phyloP scores from a whole-genome alignment of 1,140 invertebrate species.

The Drosophila yakuba region DNA sequence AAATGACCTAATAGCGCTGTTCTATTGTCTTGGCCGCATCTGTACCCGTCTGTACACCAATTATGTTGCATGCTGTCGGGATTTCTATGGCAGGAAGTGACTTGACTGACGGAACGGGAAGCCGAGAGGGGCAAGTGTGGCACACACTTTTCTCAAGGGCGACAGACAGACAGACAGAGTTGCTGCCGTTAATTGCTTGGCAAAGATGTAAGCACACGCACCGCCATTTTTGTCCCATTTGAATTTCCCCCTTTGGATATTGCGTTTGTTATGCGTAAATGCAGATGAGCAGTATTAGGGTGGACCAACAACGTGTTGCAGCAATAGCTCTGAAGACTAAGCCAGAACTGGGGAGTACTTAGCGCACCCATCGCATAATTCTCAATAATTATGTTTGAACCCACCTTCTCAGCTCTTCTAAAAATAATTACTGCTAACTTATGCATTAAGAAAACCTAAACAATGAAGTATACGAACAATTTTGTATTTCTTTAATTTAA shows the following conservation, averaged over 20 bases:
- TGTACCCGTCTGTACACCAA: conserved; percentile 42
- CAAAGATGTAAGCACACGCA: conserved; percentile 62
- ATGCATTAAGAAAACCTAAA: neutral
- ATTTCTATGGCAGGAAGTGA: conserved; percentile 80
- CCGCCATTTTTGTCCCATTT: conserved; percentile 16
- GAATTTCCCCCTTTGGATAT: neutral
- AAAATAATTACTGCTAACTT: conserved; percentile 3
- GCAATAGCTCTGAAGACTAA: conserved; percentile 9
- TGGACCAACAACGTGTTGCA: conserved; percentile 40
- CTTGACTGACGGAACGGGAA: conserved; percentile 60
- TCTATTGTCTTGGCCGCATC: conserved; percentile 9
- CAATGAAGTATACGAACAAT: neutral
- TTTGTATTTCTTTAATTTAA: too few species aligned
- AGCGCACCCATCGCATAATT: neutral
- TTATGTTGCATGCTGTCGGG: conserved; percentile 58
- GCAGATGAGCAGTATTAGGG: conserved; percentile 53
- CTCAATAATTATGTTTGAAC: neutral
- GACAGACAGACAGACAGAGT: conserved; percentile 41
- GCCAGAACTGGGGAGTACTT: neutral
- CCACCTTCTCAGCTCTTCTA: neutral
- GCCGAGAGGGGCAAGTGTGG: conserved; percentile 17
- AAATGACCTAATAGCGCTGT: neutral
- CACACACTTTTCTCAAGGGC: conserved; percentile 57
- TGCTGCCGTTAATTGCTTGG: conserved; percentile 61
- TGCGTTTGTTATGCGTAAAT: conserved; percentile 73